These are phyloP conservation scores for Numida meleagris DNA, from an alignment of 2,113 vertebrate species.

Conservation along the genomic window DNA sequence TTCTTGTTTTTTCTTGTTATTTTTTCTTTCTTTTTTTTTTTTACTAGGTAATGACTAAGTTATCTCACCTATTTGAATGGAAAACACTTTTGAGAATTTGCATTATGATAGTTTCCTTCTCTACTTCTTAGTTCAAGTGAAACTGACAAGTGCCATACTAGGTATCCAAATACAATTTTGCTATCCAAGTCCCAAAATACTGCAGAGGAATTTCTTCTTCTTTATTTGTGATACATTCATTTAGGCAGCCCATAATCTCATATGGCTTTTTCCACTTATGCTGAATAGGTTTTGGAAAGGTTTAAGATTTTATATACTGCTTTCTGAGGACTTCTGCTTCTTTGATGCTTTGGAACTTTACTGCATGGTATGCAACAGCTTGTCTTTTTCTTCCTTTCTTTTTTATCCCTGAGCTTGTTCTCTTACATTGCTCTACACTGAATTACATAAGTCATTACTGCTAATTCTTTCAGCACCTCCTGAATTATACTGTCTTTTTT, in stretches of 20 bases:
- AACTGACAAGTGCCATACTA: background rate
- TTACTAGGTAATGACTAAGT: background rate
- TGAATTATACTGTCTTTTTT: background rate
- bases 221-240: background rate
- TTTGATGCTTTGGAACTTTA: background rate
- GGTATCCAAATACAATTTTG: background rate
- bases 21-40: background rate
- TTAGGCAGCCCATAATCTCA: background rate
- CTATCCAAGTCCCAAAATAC: background rate
- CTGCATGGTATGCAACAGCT: background rate
- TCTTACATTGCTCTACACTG: background rate
- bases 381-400: background rate
- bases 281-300: background rate
- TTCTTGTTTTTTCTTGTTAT: background rate
- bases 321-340: background rate
- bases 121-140: background rate
- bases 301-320: background rate
- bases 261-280: background rate
- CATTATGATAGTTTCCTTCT: background rate
- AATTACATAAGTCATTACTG: background rate
- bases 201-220: background rate
- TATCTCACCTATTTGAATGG: background rate
- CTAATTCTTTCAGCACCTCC: background rate
- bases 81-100: background rate
- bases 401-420: background rate